These are phyloP conservation scores for Spheniscus mendiculus DNA, from an alignment of 2,113 vertebrate species.

Conservation along the genomic window DNA sequence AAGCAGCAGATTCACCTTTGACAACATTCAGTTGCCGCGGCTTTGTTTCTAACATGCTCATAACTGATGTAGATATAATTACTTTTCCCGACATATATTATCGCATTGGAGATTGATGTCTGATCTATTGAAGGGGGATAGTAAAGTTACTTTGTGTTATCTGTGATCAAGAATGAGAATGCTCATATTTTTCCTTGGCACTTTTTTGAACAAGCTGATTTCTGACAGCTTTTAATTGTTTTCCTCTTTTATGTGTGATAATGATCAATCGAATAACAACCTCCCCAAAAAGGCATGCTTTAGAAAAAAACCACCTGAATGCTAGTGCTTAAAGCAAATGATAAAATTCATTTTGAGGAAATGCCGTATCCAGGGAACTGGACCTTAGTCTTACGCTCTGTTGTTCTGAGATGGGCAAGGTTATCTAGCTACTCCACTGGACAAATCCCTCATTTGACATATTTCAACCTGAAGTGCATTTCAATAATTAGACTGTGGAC, in stretches of 20 bases:
- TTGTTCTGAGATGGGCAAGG: conserved; percentile 8
- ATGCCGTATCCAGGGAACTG: not conserved
- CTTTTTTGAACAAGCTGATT: not conserved
- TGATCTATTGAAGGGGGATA: conserved; percentile 16
- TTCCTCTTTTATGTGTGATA: not conserved
- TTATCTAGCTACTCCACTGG: conserved; percentile 8
- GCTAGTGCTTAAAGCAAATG: conserved; percentile 30
- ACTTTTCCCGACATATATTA: conserved; percentile 54
- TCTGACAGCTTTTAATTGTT: conserved; percentile 2
- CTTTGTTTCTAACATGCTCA: conserved; percentile 63
- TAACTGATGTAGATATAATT: conserved; percentile 68
- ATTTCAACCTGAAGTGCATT: conserved; percentile 39
- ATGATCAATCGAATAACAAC: not conserved
- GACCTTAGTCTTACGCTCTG: not conserved
- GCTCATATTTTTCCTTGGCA: not conserved
- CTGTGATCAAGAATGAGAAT: not conserved
- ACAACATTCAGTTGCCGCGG: not conserved
- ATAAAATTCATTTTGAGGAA: conserved; percentile 46
- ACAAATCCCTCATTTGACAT: not conserved
- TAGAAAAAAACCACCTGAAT: not conserved
- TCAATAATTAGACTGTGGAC: not conserved
- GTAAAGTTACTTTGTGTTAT: conserved; percentile 25
- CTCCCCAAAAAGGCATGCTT: not conserved
- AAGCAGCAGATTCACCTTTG: conserved; percentile 53
- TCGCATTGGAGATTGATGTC: conserved; percentile 23